Percentiles rank a stretch among this genome's conserved stretches.
Conservation (phyloP, 2,888 invertebrate genomes). For the Drosophila flavopinicola region DNA sequence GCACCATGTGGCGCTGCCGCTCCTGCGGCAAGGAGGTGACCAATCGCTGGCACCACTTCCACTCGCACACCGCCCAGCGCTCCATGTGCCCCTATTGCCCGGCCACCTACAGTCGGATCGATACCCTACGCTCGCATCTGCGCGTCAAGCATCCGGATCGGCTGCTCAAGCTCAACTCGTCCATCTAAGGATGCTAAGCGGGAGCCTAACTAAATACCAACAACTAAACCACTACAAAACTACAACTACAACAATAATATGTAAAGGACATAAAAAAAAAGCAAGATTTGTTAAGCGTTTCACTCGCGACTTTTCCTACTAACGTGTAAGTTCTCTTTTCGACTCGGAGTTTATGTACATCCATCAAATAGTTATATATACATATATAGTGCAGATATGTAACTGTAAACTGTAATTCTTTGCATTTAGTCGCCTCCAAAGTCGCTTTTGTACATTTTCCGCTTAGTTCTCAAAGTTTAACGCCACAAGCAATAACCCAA, state of each 20-base stretch:
- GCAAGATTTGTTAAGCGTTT: slow-evolving; percentile 30
- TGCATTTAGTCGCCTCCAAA: slow-evolving; percentile 64
- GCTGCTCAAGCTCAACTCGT: slow-evolving; percentile 83
- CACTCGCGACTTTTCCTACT: slow-evolving; percentile 54
- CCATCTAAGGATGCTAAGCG: slow-evolving; percentile 81
- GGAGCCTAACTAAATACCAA: slow-evolving; percentile 19
- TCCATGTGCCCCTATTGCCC: slow-evolving; percentile 93
- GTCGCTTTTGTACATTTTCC: slow-evolving; percentile 50
- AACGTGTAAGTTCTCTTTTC: slow-evolving; percentile 52
- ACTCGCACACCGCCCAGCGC: slow-evolving; percentile 92
- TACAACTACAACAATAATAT: background rate
- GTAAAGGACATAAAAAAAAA: slow-evolving; percentile 15
- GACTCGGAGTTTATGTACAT: slow-evolving; percentile 26
- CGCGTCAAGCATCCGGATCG: slow-evolving; percentile 89
- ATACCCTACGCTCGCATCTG: slow-evolving; percentile 92
- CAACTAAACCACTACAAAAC: slow-evolving; percentile 28
- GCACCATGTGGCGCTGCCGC: slow-evolving; percentile 92
- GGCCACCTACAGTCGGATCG: slow-evolving; percentile 94
- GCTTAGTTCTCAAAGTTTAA: slow-evolving; percentile 38
- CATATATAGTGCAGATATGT: background rate
- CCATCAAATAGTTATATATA: slow-evolving; percentile 13
- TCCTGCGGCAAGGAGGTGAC: slow-evolving; percentile 94
- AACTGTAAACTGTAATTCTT: slow-evolving; percentile 32
- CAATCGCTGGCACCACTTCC: slow-evolving; percentile 95
- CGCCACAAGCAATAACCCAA: slow-evolving; percentile 76